Evolutionary conservation across 2,113 vertebrate species (phyloP), one percentile per base, ranked within the genome.

Genomic region (Platichthys flesus): DNA sequence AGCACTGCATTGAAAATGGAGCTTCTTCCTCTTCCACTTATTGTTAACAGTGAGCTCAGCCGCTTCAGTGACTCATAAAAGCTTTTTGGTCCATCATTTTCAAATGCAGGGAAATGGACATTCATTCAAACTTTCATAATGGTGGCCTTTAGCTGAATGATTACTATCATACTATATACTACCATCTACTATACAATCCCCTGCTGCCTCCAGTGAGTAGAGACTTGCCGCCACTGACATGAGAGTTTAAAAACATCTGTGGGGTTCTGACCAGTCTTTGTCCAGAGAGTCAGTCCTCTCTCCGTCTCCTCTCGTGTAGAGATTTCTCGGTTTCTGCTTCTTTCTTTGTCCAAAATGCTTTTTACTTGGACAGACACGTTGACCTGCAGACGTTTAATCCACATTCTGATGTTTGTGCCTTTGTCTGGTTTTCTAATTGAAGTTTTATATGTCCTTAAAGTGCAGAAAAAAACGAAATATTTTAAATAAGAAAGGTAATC

Each of bases 171-270:
- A 42, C 40, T 42, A 13, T 42, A 42, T 12, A 71, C 54, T 72
- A 71, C 87, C 90, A 52, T 65, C 86, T 49, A 86, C 45, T 88
- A 70, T 81, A 81, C 20, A n/a, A 14, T 47, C 28, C 60, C 67
- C 63, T 76, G 61, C 47, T 84, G 76, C 59, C 52, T 28, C 73
- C 10, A 8, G 63, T 20, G 16, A 26, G 14, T 20, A 70, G 26
- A 56, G 35, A 10, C n/a, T 57, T 58, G 35, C 76, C 37, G 20
- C 31, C 40, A 4, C 57, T n/a, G 68, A 86, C 59, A 54, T 67
- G 45, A 71, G 78, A 72, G 31, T 47, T 66, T 28, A 69, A 60
- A 35, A 75, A 20, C 12, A 42, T 12, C 40, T 67, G 67, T 59
- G 59, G 68, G 69, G 67, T 56, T 57, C 62, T 81, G 79, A 87